Evolutionary conservation across 2,888 invertebrate genomes (phyloP), one percentile per base, ranked within the genome.

Genomic region (Allygus modestus): DNA sequence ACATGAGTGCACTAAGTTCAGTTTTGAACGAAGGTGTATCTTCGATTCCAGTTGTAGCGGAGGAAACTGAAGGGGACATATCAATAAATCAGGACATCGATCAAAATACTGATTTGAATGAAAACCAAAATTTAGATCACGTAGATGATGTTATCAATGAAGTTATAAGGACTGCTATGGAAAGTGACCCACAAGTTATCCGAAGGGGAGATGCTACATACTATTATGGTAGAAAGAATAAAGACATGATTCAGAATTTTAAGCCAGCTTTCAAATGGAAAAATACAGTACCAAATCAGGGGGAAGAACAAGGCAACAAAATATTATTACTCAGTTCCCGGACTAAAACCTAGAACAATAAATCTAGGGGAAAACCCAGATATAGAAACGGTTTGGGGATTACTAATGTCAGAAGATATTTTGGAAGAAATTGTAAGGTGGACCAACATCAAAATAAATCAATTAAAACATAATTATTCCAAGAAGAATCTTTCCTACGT

Each of bases 251-350:
- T n/a, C 17, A 81, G n/a, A 46, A 54, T 5, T 54, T 12, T 15
- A 28, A 9, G n/a, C 37, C 46, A 41, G n/a, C 82, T 12, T 82
- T 82, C 28, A 69, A 43, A 82, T 82, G 43, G 17, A 43, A 61
- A 69, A 61, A 82, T 51, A 51, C 43, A n/a, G 26, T 12, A 12
- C 82, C 69, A 17, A 82, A 82, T 69, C 20, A 20, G 46, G 41
- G 23, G 26, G 69, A 17, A 2, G 41, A 26, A 82, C 43, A 37
- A 69, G 69, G 37, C 65, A 33, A 31, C 23, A 69, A 15, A 82
- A 82, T 69, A 82, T 82, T 82, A 28, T 65, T 9, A 69, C 69
- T 33, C n/a, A 69, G n/a, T 26, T 82, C 82, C 82, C 9, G 82
- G 82, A 12, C 43, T 82, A 17, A 82, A 69, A 43, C 9, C 20